These are phyloP conservation scores for Macrocentrus cingulum DNA, from an alignment of 1,140 invertebrate genomes.

Conservation along the genomic window DNA sequence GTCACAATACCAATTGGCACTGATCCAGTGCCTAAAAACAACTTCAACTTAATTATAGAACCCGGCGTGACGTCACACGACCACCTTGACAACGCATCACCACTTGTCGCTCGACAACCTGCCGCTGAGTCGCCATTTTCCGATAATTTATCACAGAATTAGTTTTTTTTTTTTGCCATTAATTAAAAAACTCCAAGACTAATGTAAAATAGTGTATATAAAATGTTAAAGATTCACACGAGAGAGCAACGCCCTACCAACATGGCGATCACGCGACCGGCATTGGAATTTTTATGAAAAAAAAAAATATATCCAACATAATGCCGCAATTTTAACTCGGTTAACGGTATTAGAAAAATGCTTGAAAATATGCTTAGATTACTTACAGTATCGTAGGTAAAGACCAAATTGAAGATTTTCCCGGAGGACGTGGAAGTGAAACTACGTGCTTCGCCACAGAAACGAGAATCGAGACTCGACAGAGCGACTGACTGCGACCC, in stretches of 20 bases:
- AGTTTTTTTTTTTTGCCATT: no score
- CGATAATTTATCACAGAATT: no score
- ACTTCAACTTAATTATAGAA: neutral
- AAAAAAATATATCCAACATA: no score
- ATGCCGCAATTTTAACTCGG: no score
- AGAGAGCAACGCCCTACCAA: slow-evolving; percentile 31
- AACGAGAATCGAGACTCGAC: slow-evolving; percentile 36
- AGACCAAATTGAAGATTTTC: no score
- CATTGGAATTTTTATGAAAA: no score
- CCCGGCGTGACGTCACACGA: neutral
- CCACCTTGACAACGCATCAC: slow-evolving; percentile 6
- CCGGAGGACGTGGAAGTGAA: neutral
- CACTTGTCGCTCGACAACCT: slow-evolving; percentile 2
- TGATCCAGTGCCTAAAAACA: no score
- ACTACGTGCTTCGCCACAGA: slow-evolving; percentile 35
- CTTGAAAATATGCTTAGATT: no score
- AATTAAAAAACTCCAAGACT: neutral
- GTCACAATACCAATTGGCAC: no score
- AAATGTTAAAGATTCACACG: slow-evolving; percentile 4
- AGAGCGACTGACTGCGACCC: slow-evolving; percentile 38
- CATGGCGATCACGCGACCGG: slow-evolving; percentile 23
- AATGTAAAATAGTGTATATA: neutral
- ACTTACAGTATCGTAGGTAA: no score
- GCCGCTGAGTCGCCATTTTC: neutral
- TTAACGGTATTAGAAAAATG: no score